Evolutionary conservation across 2,888 invertebrate species (phyloP).

Genomic region (Sphaerophoria taeniata): DNA sequence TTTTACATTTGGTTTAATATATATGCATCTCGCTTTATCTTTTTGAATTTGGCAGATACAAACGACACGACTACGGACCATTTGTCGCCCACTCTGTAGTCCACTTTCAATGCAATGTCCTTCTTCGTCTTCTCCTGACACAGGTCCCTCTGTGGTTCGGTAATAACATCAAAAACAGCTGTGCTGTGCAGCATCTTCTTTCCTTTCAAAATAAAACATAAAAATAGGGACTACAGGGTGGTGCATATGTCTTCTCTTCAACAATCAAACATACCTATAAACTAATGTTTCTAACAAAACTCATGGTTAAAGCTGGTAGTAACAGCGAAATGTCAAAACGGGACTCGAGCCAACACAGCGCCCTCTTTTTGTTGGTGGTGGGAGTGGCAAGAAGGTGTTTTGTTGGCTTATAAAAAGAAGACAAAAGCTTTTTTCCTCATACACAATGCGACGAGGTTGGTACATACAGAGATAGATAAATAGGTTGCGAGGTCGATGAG

Average conservation of each 20-base stretch:
- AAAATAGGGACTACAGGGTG: background rate
- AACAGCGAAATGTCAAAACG: conserved; percentile 29
- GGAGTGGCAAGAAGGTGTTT: conserved; percentile 7
- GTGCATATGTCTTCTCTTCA: conserved; percentile 15
- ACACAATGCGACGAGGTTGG: background rate
- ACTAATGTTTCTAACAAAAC: conserved; percentile 28
- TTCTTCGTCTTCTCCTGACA: conserved; percentile 71
- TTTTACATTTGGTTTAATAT: background rate
- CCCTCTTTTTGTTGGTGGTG: background rate
- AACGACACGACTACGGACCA: background rate
- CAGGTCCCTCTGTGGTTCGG: conserved; percentile 69
- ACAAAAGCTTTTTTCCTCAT: conserved; percentile 49
- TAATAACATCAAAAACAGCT: conserved; percentile 67
- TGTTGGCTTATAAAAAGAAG: conserved; percentile 18
- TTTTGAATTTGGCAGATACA: no score
- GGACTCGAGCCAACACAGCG: conserved; percentile 18
- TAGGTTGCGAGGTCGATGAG: background rate
- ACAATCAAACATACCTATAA: conserved; percentile 17
- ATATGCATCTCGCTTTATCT: background rate
- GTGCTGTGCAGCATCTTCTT: conserved; percentile 54
- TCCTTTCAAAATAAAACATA: conserved; percentile 1
- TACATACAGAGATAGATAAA: background rate
- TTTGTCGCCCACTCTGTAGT: background rate
- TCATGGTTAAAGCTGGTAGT: conserved; percentile 46
- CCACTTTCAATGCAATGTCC: conserved; percentile 64